These are phyloP conservation scores for Pammene aurita DNA, from an alignment of 2,888 invertebrate species.

Conservation along the genomic window DNA sequence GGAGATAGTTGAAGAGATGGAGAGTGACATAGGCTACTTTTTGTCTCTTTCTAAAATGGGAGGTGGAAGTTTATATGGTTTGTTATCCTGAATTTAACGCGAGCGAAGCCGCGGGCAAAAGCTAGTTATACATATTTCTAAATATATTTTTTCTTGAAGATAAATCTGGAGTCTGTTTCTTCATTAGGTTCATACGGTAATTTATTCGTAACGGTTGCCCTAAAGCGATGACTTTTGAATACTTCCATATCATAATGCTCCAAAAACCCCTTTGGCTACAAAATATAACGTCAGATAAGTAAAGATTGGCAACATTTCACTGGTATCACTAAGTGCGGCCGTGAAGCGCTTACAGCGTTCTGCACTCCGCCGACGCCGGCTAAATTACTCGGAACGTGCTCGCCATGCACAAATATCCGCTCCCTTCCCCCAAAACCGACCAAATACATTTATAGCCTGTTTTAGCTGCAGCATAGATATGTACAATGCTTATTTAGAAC, in stretches of 20 bases:
- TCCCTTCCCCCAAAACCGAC: conserved; percentile 44
- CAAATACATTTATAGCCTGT: conserved; percentile 47
- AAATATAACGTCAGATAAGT: conserved; percentile 21
- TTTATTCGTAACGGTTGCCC: conserved; percentile 17
- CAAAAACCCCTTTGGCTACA: conserved; percentile 15
- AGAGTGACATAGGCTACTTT: no score
- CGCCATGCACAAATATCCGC: conserved; percentile 64
- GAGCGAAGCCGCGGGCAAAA: no score
- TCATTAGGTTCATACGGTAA: conserved; percentile 4
- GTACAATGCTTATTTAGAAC: conserved; percentile 29
- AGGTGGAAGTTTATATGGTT: no score
- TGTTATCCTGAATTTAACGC: no score
- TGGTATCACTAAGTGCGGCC: conserved; percentile 30
- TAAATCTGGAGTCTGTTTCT: no score
- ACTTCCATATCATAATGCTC: not conserved
- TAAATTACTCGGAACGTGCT: conserved; percentile 72
- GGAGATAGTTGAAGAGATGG: no score
- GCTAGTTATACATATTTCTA: no score
- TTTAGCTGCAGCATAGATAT: conserved; percentile 47
- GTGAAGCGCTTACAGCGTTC: conserved; percentile 65
- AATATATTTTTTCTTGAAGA: no score
- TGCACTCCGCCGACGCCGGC: conserved; percentile 64
- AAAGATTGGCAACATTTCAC: conserved; percentile 13
- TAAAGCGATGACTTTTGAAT: not conserved
- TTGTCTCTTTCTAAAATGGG: no score